Evolutionary conservation across 2,888 invertebrate genomes (phyloP).

Genomic region (Psococerastis gibbosa): DNA sequence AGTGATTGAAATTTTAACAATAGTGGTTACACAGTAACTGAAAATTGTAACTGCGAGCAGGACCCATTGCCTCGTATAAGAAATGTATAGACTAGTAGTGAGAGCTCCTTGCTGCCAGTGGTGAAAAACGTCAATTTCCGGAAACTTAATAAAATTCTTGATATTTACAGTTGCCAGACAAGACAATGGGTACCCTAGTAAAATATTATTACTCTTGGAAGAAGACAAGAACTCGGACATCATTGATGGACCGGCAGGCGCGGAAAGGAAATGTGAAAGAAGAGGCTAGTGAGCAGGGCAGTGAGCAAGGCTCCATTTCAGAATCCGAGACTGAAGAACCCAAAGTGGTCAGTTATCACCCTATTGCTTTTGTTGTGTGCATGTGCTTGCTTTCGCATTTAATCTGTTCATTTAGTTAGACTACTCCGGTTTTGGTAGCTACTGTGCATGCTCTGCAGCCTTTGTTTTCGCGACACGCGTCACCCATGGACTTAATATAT

Average conservation of each 20-base stretch:
- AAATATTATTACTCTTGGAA: conserved; percentile 99
- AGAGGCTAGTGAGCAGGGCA: conserved; percentile 56
- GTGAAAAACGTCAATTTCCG: too few relatives aligned
- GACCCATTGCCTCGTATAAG: too few relatives aligned
- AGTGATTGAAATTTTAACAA: too few relatives aligned
- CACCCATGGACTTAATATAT: too few relatives aligned
- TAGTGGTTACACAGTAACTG: too few relatives aligned
- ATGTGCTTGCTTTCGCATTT: conserved; percentile 17
- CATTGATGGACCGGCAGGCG: conserved; percentile 78
- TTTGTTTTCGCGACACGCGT: too few relatives aligned
- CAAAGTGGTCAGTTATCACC: conserved; percentile 34
- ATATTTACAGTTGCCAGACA: conserved; percentile 79
- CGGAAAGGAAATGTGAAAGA: conserved; percentile 47
- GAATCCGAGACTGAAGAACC: conserved; percentile 59
- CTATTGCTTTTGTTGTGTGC: conserved; percentile 12
- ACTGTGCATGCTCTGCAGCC: too few relatives aligned
- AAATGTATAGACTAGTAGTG: too few relatives aligned
- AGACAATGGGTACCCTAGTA: conserved; percentile 86
- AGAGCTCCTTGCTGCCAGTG: too few relatives aligned
- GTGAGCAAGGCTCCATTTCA: conserved; percentile 66
- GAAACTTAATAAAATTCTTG: too few relatives aligned
- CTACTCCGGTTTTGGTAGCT: too few relatives aligned
- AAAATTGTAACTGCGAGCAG: too few relatives aligned
- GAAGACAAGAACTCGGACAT: conserved; percentile 78
- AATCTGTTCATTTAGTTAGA: conserved; percentile 8